Base-by-base conservation (phyloP, 2,888 invertebrate genomes). In the Stramonita haemastoma region DNA sequence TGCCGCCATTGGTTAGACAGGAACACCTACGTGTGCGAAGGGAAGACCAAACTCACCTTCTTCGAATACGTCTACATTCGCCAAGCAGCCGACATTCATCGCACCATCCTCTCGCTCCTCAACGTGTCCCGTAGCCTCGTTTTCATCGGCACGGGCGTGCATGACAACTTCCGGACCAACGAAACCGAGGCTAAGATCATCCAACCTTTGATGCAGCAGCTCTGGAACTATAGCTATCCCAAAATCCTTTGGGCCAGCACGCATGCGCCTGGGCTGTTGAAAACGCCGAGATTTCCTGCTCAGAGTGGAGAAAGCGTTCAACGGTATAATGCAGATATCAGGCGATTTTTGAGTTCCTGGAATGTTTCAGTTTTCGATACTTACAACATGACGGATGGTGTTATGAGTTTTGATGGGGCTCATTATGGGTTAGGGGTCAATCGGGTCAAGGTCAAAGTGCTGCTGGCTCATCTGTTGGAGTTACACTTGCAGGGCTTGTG, bases 351-450 rank as follows among this genome's bases (percentile, higher is more conserved):
- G n/a, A 77, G 34, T 0, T 22, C 0, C 2, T 84, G 83, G 29
- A 70, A 89, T 22, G 85, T 92, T n/a, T 90, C 92, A 8, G 66
- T 91, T 19, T 91, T 91, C 36, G 89, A 92, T 79, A 88, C 89
- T 15, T 91, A 88, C 57, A 88, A 90, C 32, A 85, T 91, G 81
- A 91, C 91, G 0, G 89, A 91, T 8, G 91, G 91, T 22, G 86
- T 90, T 34, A 91, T 87, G 84, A 91, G 91, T 70, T 91, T 91
- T 66, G 91, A 89, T 86, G 91, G 91, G 15, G 84, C 88, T n/a
- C 91, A 91, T 85, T 91, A 90, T 46, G 91, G 91, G 4, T 34
- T 88, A 34, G 91, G 91, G 1, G 86, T 90, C 13, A 91, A 91
- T 86, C 66, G 85, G 32, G 79, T 91, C 29, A 91, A 91, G 86